Base-by-base conservation (phyloP, 1,140 invertebrate genomes). In the Lanistes nyassanus region DNA sequence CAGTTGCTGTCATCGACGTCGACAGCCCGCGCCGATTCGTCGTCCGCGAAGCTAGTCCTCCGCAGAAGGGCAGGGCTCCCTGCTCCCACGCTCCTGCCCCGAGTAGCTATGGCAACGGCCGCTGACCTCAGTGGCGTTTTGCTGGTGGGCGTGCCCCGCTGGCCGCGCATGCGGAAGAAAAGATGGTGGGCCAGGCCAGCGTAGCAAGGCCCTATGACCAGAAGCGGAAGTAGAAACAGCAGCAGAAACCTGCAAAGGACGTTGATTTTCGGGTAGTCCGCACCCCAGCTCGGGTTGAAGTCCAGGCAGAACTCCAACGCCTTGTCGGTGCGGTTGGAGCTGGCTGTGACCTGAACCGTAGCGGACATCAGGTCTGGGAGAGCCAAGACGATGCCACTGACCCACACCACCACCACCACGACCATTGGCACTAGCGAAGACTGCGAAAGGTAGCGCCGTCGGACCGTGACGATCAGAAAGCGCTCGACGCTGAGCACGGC, bases 401-500 rank as follows among this genome's bases (percentile, higher is more conserved):
- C 76, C 96, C 96, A 97, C 70, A 97, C 95, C 21, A 94, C 93
- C 76, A 96, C 95, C 13, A 94, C 94, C 83, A 79, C 51, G 13
- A 76, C 51, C 93, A 79, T 62, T 34, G 81, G 67, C 9, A 64
- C 55, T 23, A 47, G 72, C 53, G 58, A 47, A 26, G 60, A 31
- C 47, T 67, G 65, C 16, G 64, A 94, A 81, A 93, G 56, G 26
- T 76, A 71, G 6, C 76, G 69, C 23, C 65, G 58, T 9, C 74
- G 74, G 26, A 71, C 71, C 29, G 78, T 80, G 16, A 82, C 76
- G 34, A 84, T 76, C 16, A 80, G 60, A 34, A 72, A 96, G 62
- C 96, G 91, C 85, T 98, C 96, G 7, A 94, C 94, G 42, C 95
- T 96, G 0, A 98, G 89, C 0, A 95, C 95, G 0, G 95, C 96